phyloP scores from a whole-genome alignment of 1,140 invertebrate genomes.

The Vanessa atalanta region DNA sequence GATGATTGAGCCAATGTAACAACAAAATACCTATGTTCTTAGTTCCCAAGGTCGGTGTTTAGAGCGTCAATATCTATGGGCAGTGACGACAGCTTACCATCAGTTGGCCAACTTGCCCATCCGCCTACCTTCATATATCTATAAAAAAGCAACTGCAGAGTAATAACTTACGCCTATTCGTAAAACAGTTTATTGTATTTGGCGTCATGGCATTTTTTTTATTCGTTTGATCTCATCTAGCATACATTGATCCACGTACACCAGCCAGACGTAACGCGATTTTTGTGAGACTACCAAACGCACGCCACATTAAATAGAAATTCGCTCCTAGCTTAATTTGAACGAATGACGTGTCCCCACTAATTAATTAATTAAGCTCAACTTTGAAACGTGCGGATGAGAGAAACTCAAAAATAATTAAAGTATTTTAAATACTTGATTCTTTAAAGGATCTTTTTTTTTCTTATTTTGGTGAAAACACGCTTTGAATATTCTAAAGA shows the following conservation, averaged over 20 bases:
- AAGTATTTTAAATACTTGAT: constrained; percentile 30
- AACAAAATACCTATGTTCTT: too few relatives aligned
- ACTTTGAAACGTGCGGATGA: constrained; percentile 43
- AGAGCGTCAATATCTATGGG: too few relatives aligned
- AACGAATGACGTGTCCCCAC: constrained; percentile 50
- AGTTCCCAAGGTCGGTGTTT: too few relatives aligned
- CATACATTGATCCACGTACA: constrained; percentile 10
- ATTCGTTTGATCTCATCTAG: not conserved
- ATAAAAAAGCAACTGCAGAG: too few relatives aligned
- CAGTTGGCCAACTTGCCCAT: too few relatives aligned
- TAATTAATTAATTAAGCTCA: constrained; percentile 66
- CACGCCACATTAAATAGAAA: constrained; percentile 68
- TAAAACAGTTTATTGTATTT: too few relatives aligned
- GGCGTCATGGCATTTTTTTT: not conserved
- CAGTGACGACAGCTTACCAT: too few relatives aligned
- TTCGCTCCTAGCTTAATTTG: constrained; percentile 51
- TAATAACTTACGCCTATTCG: too few relatives aligned
- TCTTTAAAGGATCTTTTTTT: constrained; percentile 5
- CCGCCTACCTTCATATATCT: too few relatives aligned
- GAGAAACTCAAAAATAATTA: constrained; percentile 34
- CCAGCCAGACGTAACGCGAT: constrained; percentile 53
- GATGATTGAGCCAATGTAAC: too few relatives aligned
- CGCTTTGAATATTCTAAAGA: not conserved
- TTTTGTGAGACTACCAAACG: constrained; percentile 67
- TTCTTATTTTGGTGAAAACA: constrained; percentile 7